Evolutionary conservation across 1,140 invertebrate genomes (phyloP), one percentile per base, ranked within the genome.

Genomic region (Pectinophora gossypiella): DNA sequence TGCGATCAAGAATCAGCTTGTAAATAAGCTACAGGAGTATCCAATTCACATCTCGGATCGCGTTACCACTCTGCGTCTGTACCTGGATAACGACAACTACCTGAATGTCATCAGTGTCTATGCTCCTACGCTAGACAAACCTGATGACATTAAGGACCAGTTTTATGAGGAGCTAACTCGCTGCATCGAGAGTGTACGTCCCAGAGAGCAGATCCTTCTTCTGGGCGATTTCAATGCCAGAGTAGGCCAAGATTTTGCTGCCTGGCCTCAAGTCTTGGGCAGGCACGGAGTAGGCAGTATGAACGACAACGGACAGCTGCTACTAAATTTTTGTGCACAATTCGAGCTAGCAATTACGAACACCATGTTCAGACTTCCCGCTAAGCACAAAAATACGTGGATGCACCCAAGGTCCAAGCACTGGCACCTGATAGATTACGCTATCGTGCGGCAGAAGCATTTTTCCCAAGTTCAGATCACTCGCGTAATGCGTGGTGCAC

Each of bases 351-450:
- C 46, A 1, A 36, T 48, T 4, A 48, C 46, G 1, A 48, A 47
- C 20, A 47, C 45, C 10, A 15, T 47, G n/a, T n/a, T n/a, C n/a
- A n/a, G n/a, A n/a, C n/a, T n/a, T n/a, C n/a, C n/a, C n/a, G n/a
- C n/a, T n/a, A 47, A 47, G 22, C 15, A 47, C 22, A 47, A 47
- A 15, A 32, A 15, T 12, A 47, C 45, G 3, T 47, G 45, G 45
- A 47, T 47, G 45, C 45, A 47, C 13, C 47, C 47, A 12, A 35
- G 23, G n/a, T 19, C 16, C n/a, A n/a, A n/a, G n/a, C n/a, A n/a
- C n/a, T n/a, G n/a, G n/a, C n/a, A n/a, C n/a, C n/a, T n/a, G n/a
- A 9, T 35, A 47, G 61, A 62, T 18, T 63, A 65, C 19, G 58
- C 56, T 3, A 64, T 72, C 1, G 55, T 60, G 10, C 10, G 58